Evolutionary conservation across 2,113 vertebrate genomes (phyloP), one percentile per base, ranked within the genome.

Genomic region (Cercocebus atys): DNA sequence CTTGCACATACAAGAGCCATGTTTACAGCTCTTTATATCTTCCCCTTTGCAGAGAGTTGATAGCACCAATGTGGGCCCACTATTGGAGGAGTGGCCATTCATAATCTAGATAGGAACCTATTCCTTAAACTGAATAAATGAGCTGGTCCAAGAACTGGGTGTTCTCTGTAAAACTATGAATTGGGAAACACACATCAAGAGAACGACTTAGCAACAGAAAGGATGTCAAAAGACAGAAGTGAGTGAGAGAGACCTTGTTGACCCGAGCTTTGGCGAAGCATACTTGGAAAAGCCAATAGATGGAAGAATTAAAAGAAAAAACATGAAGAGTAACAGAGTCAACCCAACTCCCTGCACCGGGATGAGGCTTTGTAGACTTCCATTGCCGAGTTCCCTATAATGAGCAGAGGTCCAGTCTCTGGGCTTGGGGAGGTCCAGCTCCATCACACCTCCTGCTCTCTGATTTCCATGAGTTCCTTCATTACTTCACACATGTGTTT

Each of bases 1-100:
- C 45, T 64, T 64, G 61, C 18, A 6, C 0, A 0, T 18, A 23
- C 40, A 6, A 40, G 76, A 82, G 2, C n/a, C 55, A 30, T 0
- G 17, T 47, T 59, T 68, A 1, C 9, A 61, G 30, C 64, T 43
- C 18, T 38, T 61, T 30, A 5, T 64, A 76, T 78, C 66, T 91
- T 80, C 12, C 3, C 16, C 9, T 13, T 88, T 16, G 1, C n/a
- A 4, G 9, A 70, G 1, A 18, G 38, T 9, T 59, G 86, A 61
- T 12, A 13, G 14, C 3, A 20, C 20, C n/a, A 27, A 23, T 6
- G 32, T 27, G 64, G 27, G 20, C 43, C 38, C 6, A 22, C 0
- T 18, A 25, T 11, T 23, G 57, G n/a, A 81, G n/a, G 43, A 50
- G 23, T 16, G 27, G 52, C 27, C 50, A 38, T 38, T 55, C 40